These are phyloP conservation scores for Cinclus mexicanus DNA, from an alignment of 2,113 vertebrate species.

Conservation along the genomic window DNA sequence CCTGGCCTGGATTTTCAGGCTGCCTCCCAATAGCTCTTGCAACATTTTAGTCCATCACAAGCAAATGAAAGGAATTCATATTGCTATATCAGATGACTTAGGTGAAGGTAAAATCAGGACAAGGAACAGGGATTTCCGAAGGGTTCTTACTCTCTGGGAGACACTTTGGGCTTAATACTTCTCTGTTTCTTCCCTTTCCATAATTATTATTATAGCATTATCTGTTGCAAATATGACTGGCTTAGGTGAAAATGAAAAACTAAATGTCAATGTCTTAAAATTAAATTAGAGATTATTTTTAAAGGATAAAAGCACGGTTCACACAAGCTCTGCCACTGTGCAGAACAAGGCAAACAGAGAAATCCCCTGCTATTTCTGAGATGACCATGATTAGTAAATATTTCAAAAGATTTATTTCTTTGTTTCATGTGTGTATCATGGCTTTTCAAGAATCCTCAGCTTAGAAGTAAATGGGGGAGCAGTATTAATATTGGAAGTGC, in stretches of 20 bases:
- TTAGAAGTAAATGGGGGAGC: neutral
- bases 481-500: neutral
- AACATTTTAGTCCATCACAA: neutral
- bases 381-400: neutral
- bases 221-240: neutral
- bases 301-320: neutral
- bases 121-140: neutral
- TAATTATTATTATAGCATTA: neutral
- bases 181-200: neutral
- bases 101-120: neutral
- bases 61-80: neutral
- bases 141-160: neutral
- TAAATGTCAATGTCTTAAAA: neutral
- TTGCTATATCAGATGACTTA: neutral
- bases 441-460: neutral
- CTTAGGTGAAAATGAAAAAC: neutral
- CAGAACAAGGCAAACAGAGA: neutral
- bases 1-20: neutral
- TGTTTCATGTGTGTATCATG: rapidly evolving
- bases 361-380: neutral
- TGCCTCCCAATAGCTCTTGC: neutral
- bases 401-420: neutral
- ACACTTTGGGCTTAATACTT: neutral
- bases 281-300: neutral
- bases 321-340: neutral